Percentiles rank a stretch among this genome's conserved stretches.
Evolutionary conservation across 1,140 invertebrate genomes (phyloP).

Genomic region (Lepidurus couesii): DNA sequence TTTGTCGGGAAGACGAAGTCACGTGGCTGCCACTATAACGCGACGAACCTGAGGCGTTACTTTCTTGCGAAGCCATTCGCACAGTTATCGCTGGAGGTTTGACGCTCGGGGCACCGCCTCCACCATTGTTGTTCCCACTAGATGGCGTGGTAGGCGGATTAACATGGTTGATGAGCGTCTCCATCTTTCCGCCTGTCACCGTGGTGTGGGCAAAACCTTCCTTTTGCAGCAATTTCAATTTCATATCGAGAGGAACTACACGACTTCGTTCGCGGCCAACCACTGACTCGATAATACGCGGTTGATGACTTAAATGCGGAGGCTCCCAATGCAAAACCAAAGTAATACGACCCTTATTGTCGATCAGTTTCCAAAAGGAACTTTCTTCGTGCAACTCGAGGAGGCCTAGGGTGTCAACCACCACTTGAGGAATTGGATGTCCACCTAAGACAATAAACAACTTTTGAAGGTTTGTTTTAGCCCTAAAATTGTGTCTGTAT

Average conservation of each 20-base stretch:
- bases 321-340: constrained; percentile 90
- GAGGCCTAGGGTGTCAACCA: constrained; percentile 68
- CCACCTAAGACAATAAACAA: constrained; percentile 47
- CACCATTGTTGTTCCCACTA: neutral
- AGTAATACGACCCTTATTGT: constrained; percentile 88
- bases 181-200: constrained; percentile 46
- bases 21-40: neutral
- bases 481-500: neutral
- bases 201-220: constrained; percentile 44
- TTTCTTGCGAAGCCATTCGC: neutral
- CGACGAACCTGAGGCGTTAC: constrained; percentile 9
- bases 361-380: constrained; percentile 94
- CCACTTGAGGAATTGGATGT: constrained; percentile 91
- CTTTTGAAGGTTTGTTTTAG: neutral
- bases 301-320: constrained; percentile 31
- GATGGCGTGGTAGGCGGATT: constrained; percentile 59
- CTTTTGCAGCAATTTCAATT: constrained; percentile 44
- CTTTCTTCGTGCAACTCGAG: constrained; percentile 35
- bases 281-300: constrained; percentile 17
- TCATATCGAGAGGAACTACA: neutral
- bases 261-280: constrained; percentile 32
- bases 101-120: neutral
- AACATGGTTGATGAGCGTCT: constrained; percentile 60
- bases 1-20: constrained; percentile 44
- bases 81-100: constrained; percentile 16